Conservation (phyloP, 2,797 vertebrate species). For the Lophotriccus pileatus region DNA sequence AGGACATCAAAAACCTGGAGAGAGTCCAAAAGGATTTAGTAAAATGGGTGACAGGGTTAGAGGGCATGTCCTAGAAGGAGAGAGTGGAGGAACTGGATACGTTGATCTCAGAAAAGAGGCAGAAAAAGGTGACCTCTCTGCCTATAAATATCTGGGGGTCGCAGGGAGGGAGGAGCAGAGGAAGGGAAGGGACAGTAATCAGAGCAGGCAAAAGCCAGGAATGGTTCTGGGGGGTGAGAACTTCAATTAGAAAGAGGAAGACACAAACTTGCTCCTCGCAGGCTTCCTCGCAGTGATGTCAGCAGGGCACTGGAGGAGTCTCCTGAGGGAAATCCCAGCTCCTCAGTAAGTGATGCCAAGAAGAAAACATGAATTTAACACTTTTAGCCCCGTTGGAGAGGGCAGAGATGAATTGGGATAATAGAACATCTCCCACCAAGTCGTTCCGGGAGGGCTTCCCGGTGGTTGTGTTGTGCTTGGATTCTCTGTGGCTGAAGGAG, state of each 20-base stretch:
- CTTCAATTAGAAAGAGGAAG: constrained; percentile 59
- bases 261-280: background rate
- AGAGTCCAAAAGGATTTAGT: constrained; percentile 51
- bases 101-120: constrained; percentile 21
- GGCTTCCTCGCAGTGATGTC: constrained; percentile 56
- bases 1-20: constrained; percentile 53
- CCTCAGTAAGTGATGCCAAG: background rate
- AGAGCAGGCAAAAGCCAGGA: constrained; percentile 38
- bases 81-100: constrained; percentile 60
- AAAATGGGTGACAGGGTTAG: constrained; percentile 51
- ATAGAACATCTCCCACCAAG: background rate
- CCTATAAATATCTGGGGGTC: constrained; percentile 61
- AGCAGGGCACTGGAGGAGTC: background rate
- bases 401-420: background rate
- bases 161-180: constrained; percentile 14
- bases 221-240: constrained; percentile 2
- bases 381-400: background rate
- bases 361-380: background rate
- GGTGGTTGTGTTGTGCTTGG: background rate
- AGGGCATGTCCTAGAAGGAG: constrained; percentile 66
- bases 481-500: background rate
- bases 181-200: constrained; percentile 61
- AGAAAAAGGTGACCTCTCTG: constrained; percentile 50
- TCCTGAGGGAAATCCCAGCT: constrained; percentile 60
- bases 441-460: background rate